Evolutionary conservation across 2,888 invertebrate species (phyloP), one percentile per base, ranked within the genome.

Genomic region (Phyllotreta cruciferae): DNA sequence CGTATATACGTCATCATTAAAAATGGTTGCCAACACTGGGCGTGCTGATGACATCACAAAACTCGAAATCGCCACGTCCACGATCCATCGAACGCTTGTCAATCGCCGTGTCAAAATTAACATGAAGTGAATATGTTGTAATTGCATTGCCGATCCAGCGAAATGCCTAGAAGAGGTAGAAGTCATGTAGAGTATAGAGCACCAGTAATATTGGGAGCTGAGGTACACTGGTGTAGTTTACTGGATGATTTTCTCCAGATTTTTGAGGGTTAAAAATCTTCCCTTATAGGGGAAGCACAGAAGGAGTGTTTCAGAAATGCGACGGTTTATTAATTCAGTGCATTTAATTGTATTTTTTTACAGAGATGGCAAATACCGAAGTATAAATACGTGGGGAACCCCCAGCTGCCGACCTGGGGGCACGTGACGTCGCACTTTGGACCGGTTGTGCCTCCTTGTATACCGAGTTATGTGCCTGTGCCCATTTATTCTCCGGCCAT

Each of bases 391-490:
- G 52, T 52, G 6, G 52, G 52, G 38, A 14, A 52, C 13, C 52
- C 52, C 5, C 13, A 37, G 9, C 13, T 37, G 11, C 52, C 52
- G 1, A 11, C 52, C 10, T 52, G 52, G 52, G 52, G 38, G 3
- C 36, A 52, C 6, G 37, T 38, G 2, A 7, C 37, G 5, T 11
- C 52, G 6, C 6, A 8, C 11, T 52, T 37, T 38, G 52, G 52
- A 37, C 52, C 52, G 3, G 10, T 5, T 1, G 11, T 11, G 8
- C 52, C 52, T 14, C 13, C 10, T 8, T 52, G 52, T 38, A 52
- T 52, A 52, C 52, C 52, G 11, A 52, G 52, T 35, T 52, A 10
- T 11, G 38, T 52, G 38, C 52, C 52, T 9, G 38, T 52, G 10
- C 52, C 52, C 14, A 35, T 52, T 11, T 52, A 52, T 52, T 37